Base-by-base conservation (phyloP, 2,888 invertebrate genomes). In the Parnassius apollo region DNA sequence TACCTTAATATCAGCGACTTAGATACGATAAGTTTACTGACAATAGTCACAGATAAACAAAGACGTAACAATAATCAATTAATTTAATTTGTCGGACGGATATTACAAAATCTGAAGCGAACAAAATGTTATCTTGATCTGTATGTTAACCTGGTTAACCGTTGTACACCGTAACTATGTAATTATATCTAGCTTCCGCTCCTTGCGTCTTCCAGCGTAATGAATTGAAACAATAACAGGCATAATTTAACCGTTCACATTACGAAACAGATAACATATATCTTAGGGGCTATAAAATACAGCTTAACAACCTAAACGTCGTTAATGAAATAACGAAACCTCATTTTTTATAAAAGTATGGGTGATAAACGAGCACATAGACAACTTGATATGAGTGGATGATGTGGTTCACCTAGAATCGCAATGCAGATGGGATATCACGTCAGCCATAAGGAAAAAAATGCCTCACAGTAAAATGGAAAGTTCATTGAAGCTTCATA, bases 201-300 rank as follows among this genome's bases (percentile, higher is more conserved):
- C 57, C 62, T 52, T 53, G 62, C 53, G 51, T 62, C 62, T 62
- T 62, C 62, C 57, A 62, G 57, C 62, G 57, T 62, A 57, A 62
- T 62, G 48, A 46, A 42, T 53, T 46, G 45, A 56, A 61, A 61
- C 61, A 61, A 61, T 61, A 61, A 56, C 61, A 35, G 45, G 51
- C 61, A 46, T 56, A 52, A 56, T 61, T 46, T 51, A 49, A 55
- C 44, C 44, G 13, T 57, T 61, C 61, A 50, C 61, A 61, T 61
- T 61, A 9, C 61, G 56, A 61, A 61, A 61, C 51, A 44, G 18
- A 13, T 44, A 44, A 11, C 11, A 44, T 44, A 44, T 44, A 11
- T 11, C 44, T 11, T 9, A 44, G 44, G 44, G 3, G 44, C 2
- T 44, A 49, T 49, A 13, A 49, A 49, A 1, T 13, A 49, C 49